These are phyloP conservation scores for Alauda arvensis DNA, from an alignment of 2,797 vertebrate genomes.

Conservation along the genomic window DNA sequence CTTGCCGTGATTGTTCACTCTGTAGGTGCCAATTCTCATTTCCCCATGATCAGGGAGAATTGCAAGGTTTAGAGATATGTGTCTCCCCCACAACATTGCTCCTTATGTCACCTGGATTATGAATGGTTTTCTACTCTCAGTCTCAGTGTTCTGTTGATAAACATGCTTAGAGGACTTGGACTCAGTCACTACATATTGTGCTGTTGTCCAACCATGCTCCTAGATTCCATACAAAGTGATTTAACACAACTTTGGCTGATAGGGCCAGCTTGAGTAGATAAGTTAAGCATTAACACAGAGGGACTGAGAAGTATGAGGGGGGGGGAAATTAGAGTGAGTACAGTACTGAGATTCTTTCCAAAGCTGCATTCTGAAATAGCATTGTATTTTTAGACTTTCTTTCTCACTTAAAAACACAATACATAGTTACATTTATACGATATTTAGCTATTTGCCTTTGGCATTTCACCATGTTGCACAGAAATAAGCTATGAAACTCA, in stretches of 20 bases:
- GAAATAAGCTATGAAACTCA: neutral
- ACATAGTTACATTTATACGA: neutral
- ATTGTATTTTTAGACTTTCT: slow-evolving; percentile 33
- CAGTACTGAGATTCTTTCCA: slow-evolving; percentile 47
- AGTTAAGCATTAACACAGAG: slow-evolving; percentile 29
- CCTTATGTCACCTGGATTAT: neutral
- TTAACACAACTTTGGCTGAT: slow-evolving; percentile 44
- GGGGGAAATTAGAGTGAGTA: slow-evolving; percentile 1
- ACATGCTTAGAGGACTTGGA: neutral
- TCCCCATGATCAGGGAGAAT: neutral
- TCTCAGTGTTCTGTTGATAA: neutral
- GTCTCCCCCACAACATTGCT: neutral
- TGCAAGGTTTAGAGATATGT: accelerated
- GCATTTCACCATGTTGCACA: neutral
- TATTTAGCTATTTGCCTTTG: neutral
- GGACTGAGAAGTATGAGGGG: neutral
- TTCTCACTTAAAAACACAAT: slow-evolving; percentile 32
- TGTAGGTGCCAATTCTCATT: slow-evolving; percentile 9
- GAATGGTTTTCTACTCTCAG: neutral
- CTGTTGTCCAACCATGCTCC: neutral
- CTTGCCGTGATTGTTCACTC: neutral
- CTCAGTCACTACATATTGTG: neutral
- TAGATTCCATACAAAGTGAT: slow-evolving; percentile 46
- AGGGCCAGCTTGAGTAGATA: slow-evolving; percentile 10
- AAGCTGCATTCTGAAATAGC: slow-evolving; percentile 46